Evolutionary conservation across 2,797 vertebrate genomes (phyloP).

Genomic region (Sebastes minor): DNA sequence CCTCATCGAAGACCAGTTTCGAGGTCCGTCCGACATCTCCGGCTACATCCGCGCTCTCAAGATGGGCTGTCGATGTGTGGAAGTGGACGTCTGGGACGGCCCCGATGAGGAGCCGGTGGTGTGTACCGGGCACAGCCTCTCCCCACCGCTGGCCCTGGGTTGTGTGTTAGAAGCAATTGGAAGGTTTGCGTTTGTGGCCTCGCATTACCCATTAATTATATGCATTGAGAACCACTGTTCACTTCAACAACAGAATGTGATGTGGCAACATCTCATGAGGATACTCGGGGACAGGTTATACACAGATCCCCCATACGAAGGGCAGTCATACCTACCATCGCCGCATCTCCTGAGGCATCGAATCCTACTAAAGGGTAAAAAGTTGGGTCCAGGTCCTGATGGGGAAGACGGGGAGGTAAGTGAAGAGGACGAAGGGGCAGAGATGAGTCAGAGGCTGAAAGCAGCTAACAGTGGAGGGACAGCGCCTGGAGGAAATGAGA

Average conservation of each 20-base stretch:
- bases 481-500: slow-evolving; percentile 57
- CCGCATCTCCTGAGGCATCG: slow-evolving; percentile 87
- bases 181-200: slow-evolving; percentile 90
- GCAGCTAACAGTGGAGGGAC: slow-evolving; percentile 61
- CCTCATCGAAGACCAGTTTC: slow-evolving; percentile 95
- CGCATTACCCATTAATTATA: slow-evolving; percentile 91
- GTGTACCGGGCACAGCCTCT: slow-evolving; percentile 90
- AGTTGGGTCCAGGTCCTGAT: slow-evolving; percentile 77
- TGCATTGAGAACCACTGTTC: slow-evolving; percentile 96
- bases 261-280: slow-evolving; percentile 87
- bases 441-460: slow-evolving; percentile 86
- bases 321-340: slow-evolving; percentile 88
- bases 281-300: slow-evolving; percentile 88
- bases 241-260: slow-evolving; percentile 87
- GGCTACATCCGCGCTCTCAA: slow-evolving; percentile 94
- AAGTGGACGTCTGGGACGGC: slow-evolving; percentile 93
- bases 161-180: slow-evolving; percentile 91
- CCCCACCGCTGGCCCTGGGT: slow-evolving; percentile 87
- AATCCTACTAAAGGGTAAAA: slow-evolving; percentile 91
- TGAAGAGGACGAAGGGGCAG: slow-evolving; percentile 92
- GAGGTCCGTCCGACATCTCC: slow-evolving; percentile 90
- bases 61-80: slow-evolving; percentile 95
- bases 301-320: slow-evolving; percentile 79
- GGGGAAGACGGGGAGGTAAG: slow-evolving; percentile 89
- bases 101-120: slow-evolving; percentile 89